Evolutionary conservation across 2,113 vertebrate genomes (phyloP), one percentile per base, ranked within the genome.

Genomic region (Condylura cristata): DNA sequence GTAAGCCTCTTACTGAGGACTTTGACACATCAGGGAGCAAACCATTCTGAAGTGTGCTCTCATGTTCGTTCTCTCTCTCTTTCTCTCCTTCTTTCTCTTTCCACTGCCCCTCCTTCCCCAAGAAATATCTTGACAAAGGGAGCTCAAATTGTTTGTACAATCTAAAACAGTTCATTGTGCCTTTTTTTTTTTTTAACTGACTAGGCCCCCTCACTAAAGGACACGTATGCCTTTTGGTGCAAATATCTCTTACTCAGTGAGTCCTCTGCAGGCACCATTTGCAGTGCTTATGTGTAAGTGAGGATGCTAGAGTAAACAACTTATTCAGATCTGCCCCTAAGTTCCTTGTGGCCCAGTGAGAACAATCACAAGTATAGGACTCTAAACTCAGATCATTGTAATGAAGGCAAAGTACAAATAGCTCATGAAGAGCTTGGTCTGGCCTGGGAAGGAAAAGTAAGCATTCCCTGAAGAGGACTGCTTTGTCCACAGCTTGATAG

Each of bases 1-100:
- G 16, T 76, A 88, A 93, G 34, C 61, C 58, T 61, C 34, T 92
- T n/a, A n/a, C n/a, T n/a, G n/a, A n/a, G 68, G 82, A 89, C 82
- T 72, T 63, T 20, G 37, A 68, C 32, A 74, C 70, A 37, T 70
- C 61, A 85, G 82, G 63, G 72, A 80, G 28, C 68, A 85, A 80
- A 7, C 84, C 18, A 28, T 65, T 71, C 39, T 84, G 89, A 51
- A 60, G 74, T 60, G 5, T 24, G 17, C 18, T 11, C 46, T 11
- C 46, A 2, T 2, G 2, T 2, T 48, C 46, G 9, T 3, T 58
- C 18, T 58, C 24, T 58, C 56, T 58, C 34, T 39, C 51, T 30
- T 5, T 46, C 89, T 95, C 81, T 70, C 60, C 83, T 82, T 51
- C 26, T 39, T 28, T 72, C 28, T 44, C 84, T 85, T 65, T 48